phyloP scores from a whole-genome alignment of 2,113 vertebrate species.

The Tylochromis polylepis region DNA sequence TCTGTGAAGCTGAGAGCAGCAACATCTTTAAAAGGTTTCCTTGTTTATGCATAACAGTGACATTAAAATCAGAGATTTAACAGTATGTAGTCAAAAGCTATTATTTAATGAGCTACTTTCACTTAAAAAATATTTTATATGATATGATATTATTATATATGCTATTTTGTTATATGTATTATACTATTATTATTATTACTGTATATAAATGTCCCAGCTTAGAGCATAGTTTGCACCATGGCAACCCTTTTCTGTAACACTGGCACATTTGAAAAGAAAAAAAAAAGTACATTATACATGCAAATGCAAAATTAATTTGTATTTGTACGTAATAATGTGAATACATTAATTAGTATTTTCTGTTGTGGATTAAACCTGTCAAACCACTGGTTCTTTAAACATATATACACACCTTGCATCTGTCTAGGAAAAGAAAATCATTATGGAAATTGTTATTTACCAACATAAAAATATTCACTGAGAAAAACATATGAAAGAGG shows the following conservation, averaged over 20 bases:
- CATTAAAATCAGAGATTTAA: not conserved
- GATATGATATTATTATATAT: not conserved
- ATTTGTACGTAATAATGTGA: not conserved
- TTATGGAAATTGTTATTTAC: not conserved
- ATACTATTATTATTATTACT: not conserved
- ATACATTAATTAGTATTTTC: not conserved
- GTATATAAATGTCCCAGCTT: not conserved
- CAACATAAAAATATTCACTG: not conserved
- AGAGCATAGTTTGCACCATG: not conserved
- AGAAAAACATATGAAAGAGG: not conserved
- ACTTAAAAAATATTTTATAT: not conserved
- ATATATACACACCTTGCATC: not conserved
- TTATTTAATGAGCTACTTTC: not conserved
- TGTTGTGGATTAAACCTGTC: rapidly evolving
- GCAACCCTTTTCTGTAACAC: not conserved
- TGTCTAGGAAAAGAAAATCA: not conserved
- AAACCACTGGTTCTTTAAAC: not conserved
- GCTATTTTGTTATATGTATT: not conserved
- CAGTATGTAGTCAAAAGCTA: not conserved
- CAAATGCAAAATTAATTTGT: not conserved
- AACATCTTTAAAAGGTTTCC: not conserved
- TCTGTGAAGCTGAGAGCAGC: not conserved
- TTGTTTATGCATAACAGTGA: not conserved
- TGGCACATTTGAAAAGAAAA: not conserved
- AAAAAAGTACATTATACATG: not conserved